phyloP scores from a whole-genome alignment of 2,113 vertebrate species.

The Thalassoma bifasciatum region DNA sequence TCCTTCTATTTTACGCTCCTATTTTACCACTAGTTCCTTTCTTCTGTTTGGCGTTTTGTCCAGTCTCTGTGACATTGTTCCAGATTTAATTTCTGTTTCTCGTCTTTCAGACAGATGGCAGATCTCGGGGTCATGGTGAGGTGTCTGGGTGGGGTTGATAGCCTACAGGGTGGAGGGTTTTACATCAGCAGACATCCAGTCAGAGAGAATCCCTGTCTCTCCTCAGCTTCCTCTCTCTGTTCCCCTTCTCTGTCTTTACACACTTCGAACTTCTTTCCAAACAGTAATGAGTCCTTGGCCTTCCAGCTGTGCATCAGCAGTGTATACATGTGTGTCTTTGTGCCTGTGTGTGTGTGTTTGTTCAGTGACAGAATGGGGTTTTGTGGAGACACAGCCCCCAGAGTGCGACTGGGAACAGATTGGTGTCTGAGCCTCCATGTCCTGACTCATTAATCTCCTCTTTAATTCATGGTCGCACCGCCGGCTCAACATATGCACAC shows the following conservation, averaged over 20 bases:
- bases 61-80: constrained; percentile 7
- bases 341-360: constrained; percentile 24
- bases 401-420: constrained; percentile 77
- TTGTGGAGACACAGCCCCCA: constrained; percentile 60
- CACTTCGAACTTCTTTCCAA: constrained; percentile 32
- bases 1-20: constrained; percentile 9
- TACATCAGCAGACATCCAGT: constrained; percentile 21
- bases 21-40: neutral
- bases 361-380: constrained; percentile 76
- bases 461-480: constrained; percentile 79
- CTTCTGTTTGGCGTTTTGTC: constrained; percentile 11
- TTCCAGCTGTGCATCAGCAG: constrained; percentile 39
- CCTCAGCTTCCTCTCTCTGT: neutral
- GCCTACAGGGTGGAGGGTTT: constrained; percentile 38
- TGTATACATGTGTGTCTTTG: constrained; percentile 23
- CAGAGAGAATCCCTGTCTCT: neutral
- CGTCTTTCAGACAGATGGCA: constrained; percentile 63
- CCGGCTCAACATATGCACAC: constrained; percentile 46
- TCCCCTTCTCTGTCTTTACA: constrained; percentile 15
- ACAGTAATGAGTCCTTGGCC: constrained; percentile 29
- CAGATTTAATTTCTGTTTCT: constrained; percentile 9
- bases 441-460: constrained; percentile 83
- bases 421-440: constrained; percentile 78
- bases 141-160: constrained; percentile 46
- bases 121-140: constrained; percentile 47